Evolutionary conservation across 2,888 invertebrate species (phyloP), one percentile per base, ranked within the genome.

Genomic region (Troides helena): DNA sequence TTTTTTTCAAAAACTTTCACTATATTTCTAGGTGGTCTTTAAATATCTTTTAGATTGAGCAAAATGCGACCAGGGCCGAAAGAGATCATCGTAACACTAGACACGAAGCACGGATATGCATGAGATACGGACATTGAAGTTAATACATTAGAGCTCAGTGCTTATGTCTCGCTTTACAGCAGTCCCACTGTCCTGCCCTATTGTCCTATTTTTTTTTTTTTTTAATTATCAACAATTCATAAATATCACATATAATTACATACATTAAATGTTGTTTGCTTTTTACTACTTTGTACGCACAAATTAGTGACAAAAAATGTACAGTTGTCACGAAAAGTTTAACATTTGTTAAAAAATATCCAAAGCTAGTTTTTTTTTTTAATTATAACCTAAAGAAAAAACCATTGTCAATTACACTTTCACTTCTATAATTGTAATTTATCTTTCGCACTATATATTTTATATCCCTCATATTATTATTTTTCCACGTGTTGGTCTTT

Each of bases 61-160:
- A 89, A 90, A 90, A 90, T 89, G 88, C 81, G 80, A 92, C 91
- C 92, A 92, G 92, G 92, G 92, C 91, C 91, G 92, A 92, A 92
- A 92, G 92, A 92, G 90, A 91, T 87, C 80, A 87, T 80, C 82
- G 81, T 79, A 79, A 84, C 84, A 86, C 84, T 78, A 75, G 74
- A 81, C 85, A 85, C 83, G 81, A 75, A 75, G 85, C 88, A 88
- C 87, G 81, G 82, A 84, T 80, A 80, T 80, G 88, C 89, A 89
- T 88, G 87, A 67, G 78, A 75, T 75, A 59, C 67, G 56, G 62
- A 67, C 18, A 53, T 59, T 62, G 61, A 70, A 69, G 71, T 74
- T 73, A 69, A 73, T 72, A 76, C 75, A 74, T 71, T 73, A 62
- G 71, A 73, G 67, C 66, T 65, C 71, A 72, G 62, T 71, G 73